Base-by-base conservation (phyloP, 2,888 invertebrate genomes). In the Ariolimax columbianus region DNA sequence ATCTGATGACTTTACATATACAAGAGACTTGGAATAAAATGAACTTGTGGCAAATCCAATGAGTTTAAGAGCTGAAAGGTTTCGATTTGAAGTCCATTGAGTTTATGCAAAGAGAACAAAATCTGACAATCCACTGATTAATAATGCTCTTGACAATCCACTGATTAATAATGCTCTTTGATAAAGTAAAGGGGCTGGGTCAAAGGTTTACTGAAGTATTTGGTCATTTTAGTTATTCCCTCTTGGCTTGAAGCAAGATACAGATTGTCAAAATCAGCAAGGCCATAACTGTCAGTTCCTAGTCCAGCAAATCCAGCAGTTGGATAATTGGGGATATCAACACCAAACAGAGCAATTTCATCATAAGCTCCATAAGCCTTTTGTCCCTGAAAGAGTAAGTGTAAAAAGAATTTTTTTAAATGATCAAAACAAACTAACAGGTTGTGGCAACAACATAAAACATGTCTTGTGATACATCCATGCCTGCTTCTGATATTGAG, bases 211-310 rank as follows among this genome's bases (percentile, higher is more conserved):
- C 55, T 17, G 30, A 68, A 68, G 66, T 75, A 63, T 26, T 36
- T 55, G 11, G 23, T 55, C 51, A 77, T 66, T 47, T 51, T 82
- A 59, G 19, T 4, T 26, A 9, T 19, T 19, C 83, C 77, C 19
- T 77, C 68, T 68, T 38, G 14, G 2, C 0, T 3, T 26, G 86
- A 51, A 47, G 80, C 84, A 33, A 91, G 89, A 70, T 88, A 87
- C 26, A 94, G 90, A 84, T 93, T 93, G 84, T 93, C 93, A 89
- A 92, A 94, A 85, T 93, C 91, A 3, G 93, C 93, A 68, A 92
- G 86, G 1, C 93, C 93, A 87, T 90, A 93, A n/a, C 88, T 90
- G 43, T 89, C 89, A 1, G 93, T 93, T 43, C 94, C 94, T 26
- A 93, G 82, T 7, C 90, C 93, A 17, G 90, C 92, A 89, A 93